Conservation (phyloP, 1,140 invertebrate genomes). For the Anagrus nilaparvatae region DNA sequence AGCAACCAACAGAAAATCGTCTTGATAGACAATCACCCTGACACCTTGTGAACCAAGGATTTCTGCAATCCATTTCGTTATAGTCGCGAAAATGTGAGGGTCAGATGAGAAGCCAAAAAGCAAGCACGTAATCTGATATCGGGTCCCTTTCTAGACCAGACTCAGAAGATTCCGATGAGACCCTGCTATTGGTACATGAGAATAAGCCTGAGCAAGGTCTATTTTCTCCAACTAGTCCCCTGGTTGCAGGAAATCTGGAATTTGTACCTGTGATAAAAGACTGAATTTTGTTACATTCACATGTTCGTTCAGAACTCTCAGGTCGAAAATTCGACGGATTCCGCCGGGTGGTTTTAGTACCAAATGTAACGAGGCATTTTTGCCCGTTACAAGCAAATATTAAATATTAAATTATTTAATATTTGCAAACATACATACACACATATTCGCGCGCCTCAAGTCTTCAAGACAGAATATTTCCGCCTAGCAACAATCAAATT, state of each 20-base stretch:
- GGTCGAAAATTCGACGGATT: conserved; percentile 23
- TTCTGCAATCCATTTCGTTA: conserved; percentile 30
- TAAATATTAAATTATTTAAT: no score
- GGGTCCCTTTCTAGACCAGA: conserved; percentile 19
- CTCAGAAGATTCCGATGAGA: conserved; percentile 23
- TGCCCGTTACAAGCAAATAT: no score
- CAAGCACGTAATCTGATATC: conserved; percentile 21
- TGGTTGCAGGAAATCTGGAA: conserved; percentile 23
- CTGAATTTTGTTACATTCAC: conserved; percentile 20
- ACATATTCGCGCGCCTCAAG: no score
- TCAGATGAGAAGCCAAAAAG: conserved; percentile 27
- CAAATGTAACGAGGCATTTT: no score
- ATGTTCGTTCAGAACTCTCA: conserved; percentile 21
- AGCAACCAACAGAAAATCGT: conserved; percentile 25
- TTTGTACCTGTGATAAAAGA: conserved; percentile 20
- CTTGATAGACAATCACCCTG: conserved; percentile 20
- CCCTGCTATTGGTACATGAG: conserved; percentile 23
- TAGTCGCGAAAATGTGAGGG: conserved; percentile 24
- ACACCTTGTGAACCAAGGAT: conserved; percentile 17
- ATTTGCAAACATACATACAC: no score
- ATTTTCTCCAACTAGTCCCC: conserved; percentile 27
- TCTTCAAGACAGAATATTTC: no score
- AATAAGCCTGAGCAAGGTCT: conserved; percentile 27
- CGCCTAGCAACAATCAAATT: no score
- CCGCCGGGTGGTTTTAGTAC: conserved; percentile 15